These are phyloP conservation scores for Uropsilus gracilis DNA, from an alignment of 2,113 vertebrate species.

Conservation along the genomic window DNA sequence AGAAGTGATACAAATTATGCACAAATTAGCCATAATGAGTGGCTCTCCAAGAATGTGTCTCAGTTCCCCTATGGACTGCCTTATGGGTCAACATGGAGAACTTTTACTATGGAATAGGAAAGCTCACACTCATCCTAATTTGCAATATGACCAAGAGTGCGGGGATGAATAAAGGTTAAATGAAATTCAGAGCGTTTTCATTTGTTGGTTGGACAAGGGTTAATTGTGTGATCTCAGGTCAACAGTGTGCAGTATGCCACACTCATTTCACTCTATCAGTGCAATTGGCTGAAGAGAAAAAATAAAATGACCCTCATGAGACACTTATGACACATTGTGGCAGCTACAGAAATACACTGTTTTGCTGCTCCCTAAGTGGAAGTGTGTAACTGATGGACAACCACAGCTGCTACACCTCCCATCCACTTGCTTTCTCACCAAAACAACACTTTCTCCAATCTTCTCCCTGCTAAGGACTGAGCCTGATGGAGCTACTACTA, in stretches of 20 bases:
- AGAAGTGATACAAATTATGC: not conserved
- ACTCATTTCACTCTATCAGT: not conserved
- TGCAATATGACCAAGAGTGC: not conserved
- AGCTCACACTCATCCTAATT: not conserved
- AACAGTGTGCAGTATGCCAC: not conserved
- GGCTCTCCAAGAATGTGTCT: not conserved
- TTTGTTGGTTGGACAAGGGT: not conserved
- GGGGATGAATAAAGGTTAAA: not conserved
- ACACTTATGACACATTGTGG: not conserved
- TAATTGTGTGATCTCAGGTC: not conserved
- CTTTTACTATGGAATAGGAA: not conserved
- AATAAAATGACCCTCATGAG: not conserved
- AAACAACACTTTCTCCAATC: not conserved
- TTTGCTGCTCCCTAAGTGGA: not conserved
- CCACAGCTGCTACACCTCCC: not conserved
- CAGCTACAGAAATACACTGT: not conserved
- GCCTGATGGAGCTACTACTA: not conserved
- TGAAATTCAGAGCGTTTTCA: not conserved
- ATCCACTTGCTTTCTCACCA: not conserved
- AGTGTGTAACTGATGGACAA: not conserved
- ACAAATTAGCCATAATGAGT: not conserved
- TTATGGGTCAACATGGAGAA: not conserved
- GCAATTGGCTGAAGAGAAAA: not conserved
- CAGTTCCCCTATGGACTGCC: not conserved
- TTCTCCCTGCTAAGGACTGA: not conserved